phyloP scores from a whole-genome alignment of 2,888 invertebrate species.

The Macropis europaea region DNA sequence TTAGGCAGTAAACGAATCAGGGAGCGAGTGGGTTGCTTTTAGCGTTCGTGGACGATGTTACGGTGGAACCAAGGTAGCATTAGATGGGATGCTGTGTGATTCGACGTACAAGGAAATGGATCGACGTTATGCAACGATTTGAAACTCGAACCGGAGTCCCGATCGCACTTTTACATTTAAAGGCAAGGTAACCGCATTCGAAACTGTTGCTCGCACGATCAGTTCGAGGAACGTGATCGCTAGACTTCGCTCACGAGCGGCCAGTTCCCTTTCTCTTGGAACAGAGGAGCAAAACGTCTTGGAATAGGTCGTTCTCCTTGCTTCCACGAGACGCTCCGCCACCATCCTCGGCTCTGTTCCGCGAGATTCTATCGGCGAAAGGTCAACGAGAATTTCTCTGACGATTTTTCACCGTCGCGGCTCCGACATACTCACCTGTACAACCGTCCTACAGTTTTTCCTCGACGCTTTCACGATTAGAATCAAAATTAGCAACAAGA shows the following conservation, averaged over 20 bases:
- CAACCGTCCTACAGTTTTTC: no score
- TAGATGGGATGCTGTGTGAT: not conserved
- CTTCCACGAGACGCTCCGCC: constrained; percentile 40
- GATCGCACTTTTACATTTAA: constrained; percentile 50
- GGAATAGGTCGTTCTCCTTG: constrained; percentile 61
- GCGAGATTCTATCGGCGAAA: constrained; percentile 29
- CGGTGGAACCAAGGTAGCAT: not conserved
- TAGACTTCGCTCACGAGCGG: constrained; percentile 34
- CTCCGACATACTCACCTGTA: no score
- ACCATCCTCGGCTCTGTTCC: not conserved
- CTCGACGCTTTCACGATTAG: no score
- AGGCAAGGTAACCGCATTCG: constrained; percentile 42
- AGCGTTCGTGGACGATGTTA: no score
- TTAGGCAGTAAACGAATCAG: no score
- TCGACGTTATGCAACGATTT: constrained; percentile 7
- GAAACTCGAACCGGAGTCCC: constrained; percentile 17
- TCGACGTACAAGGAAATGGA: not conserved
- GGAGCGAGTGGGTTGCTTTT: no score
- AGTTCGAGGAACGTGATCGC: constrained; percentile 62
- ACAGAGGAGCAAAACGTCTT: constrained; percentile 55
- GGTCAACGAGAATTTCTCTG: constrained; percentile 26
- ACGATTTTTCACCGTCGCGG: not conserved
- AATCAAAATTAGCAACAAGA: no score
- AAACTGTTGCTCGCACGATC: constrained; percentile 65
- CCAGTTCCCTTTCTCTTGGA: constrained; percentile 63